Evolutionary conservation across 2,888 invertebrate genomes (phyloP), one percentile per base, ranked within the genome.

Genomic region (Hypercompe scribonia): DNA sequence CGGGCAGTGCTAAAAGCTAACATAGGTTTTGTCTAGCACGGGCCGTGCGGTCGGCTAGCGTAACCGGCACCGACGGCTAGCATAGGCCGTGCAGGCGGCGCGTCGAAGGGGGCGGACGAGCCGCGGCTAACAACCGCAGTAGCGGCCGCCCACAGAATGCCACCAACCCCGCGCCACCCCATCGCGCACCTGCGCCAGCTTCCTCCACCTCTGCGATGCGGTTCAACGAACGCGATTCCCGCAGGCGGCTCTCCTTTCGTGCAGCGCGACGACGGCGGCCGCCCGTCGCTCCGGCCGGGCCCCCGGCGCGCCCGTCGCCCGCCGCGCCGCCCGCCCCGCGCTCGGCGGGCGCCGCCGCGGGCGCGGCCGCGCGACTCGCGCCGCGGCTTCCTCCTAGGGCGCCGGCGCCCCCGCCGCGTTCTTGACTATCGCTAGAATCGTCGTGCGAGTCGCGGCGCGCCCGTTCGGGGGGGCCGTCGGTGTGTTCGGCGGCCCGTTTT

Each of bases 161-260:
- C 84, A 90, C 95, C 83, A 95, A 88, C 68, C 93, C 92, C 80
- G 92, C 91, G 81, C 91, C 93, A 84, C 87, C 90, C 89, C 94
- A 93, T 69, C 94, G 93, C 82, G 92, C 96, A 69, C 91, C 91
- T 74, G 89, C 90, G 67, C 79, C 79, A 72, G 97, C 97, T 90
- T 98, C 98, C 91, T 98, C 98, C 81, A 98, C 98, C 94, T 98
- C 98, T 28, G 98, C 98, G 80, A 98, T 98, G 79, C 98, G 96
- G 91, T 98, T 98, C 77, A 98, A 93, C 39, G 98, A 98, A 88
- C 98, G 98, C 83, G 98, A 98, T 93, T 98, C 98, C 18, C 98
- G 96, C 73, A 98, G 92, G 5, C 95, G 91, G 78, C 91, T 91
- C 88, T 95, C 95, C 79, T 96, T 94, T 75, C 94, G 90, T 21